A percentile compares a stretch with the other conserved stretches of the same genome.
Conservation (phyloP, 2,113 vertebrate genomes). For the Stictonetta naevosa region DNA sequence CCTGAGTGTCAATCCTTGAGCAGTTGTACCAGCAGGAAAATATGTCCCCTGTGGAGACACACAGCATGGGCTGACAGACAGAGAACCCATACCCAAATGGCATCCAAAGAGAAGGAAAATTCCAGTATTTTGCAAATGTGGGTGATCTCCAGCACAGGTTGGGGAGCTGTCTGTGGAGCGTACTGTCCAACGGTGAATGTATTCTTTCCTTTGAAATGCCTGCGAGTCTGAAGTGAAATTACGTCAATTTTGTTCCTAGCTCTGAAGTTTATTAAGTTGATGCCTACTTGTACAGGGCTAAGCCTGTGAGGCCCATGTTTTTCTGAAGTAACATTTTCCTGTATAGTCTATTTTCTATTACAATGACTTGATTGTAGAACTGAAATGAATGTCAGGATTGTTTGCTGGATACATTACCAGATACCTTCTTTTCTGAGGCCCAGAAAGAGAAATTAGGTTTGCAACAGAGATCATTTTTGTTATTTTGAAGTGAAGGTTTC, state of each 20-base stretch:
- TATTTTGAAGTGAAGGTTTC: background rate
- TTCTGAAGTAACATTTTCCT: slow-evolving; percentile 9
- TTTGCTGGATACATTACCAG: slow-evolving; percentile 14
- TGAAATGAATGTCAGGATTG: slow-evolving; percentile 48
- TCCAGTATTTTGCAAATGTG: background rate
- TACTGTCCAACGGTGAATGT: background rate
- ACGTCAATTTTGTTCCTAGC: background rate
- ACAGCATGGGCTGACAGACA: background rate
- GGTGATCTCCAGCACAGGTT: background rate
- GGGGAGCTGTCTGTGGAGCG: background rate
- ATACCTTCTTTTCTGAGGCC: background rate
- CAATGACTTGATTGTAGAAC: slow-evolving; percentile 24
- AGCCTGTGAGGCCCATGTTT: background rate
- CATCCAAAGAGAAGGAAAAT: background rate
- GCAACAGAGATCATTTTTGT: background rate
- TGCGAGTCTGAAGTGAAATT: background rate
- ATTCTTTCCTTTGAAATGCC: background rate
- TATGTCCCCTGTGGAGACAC: background rate
- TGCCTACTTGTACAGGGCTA: background rate
- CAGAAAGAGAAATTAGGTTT: slow-evolving; percentile 37
- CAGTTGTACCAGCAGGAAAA: background rate
- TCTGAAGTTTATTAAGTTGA: background rate
- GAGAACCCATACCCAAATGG: fast-evolving
- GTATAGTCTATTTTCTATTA: background rate
- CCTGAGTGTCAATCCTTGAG: background rate